A percentile compares a stretch with the other conserved stretches of the same genome.
These are phyloP conservation scores for Equus przewalskii DNA, from an alignment of 2,113 vertebrate species.

Conservation along the genomic window DNA sequence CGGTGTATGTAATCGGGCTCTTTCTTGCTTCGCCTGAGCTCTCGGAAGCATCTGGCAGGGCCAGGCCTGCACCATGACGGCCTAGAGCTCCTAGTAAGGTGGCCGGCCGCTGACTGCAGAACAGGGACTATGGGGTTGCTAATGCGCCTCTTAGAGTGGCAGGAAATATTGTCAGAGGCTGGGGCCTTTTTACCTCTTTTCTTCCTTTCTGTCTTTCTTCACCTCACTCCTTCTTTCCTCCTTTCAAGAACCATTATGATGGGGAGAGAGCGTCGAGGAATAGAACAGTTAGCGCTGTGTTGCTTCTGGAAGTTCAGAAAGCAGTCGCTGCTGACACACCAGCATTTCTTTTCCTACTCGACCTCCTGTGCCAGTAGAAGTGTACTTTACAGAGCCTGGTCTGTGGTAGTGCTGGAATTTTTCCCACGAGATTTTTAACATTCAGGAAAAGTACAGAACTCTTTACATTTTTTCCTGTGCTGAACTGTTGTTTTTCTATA, in stretches of 20 bases:
- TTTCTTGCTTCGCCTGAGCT: background rate
- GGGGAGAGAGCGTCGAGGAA: background rate
- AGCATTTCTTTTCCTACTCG: background rate
- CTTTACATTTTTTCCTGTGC: background rate
- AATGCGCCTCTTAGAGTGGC: background rate
- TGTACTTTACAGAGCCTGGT: conserved; percentile 17
- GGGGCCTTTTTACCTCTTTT: background rate
- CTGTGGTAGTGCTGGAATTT: conserved; percentile 47
- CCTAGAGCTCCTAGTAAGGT: rapidly evolving
- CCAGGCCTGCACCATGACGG: background rate
- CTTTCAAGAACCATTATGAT: background rate
- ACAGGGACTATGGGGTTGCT: background rate
- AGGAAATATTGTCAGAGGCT: background rate
- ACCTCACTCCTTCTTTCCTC: background rate
- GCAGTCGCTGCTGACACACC: background rate
- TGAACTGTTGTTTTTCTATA: conserved; percentile 10
- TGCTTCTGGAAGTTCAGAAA: background rate
- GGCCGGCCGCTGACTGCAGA: background rate
- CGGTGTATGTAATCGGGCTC: background rate
- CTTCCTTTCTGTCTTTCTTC: background rate
- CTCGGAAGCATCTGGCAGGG: background rate
- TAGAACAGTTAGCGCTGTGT: background rate
- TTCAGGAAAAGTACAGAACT: conserved; percentile 46
- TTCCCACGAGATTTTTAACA: conserved; percentile 28
- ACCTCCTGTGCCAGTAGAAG: background rate